Evolutionary conservation across 2,113 vertebrate genomes (phyloP).

Genomic region (Lasiurus borealis): DNA sequence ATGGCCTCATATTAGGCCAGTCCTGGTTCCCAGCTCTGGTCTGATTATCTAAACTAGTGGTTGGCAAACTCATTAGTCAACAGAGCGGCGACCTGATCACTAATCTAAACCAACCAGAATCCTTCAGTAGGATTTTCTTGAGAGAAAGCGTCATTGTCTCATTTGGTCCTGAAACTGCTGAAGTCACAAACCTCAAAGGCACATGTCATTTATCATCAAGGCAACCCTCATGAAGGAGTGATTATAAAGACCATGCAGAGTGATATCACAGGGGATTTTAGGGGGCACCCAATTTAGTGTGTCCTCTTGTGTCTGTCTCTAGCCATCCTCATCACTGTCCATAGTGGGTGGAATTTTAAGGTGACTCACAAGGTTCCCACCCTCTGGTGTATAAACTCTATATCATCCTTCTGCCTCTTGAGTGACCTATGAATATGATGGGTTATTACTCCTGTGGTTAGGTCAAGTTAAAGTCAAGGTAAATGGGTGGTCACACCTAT

Average conservation of each 20-base stretch:
- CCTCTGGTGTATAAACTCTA: background rate
- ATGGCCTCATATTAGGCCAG: background rate
- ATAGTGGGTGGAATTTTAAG: background rate
- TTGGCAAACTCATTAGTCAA: no score
- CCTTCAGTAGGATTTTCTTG: background rate
- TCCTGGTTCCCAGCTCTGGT: background rate
- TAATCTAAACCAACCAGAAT: background rate
- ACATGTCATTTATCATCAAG: no score
- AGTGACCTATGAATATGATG: background rate
- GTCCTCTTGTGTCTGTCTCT: no score
- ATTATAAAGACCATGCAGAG: no score
- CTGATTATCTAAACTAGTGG: no score
- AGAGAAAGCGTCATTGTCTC: no score
- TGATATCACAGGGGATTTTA: no score
- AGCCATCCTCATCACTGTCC: background rate
- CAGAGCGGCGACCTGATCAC: no score
- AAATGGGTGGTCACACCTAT: background rate
- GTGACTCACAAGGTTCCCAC: background rate
- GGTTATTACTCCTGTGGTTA: background rate
- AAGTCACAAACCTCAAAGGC: no score
- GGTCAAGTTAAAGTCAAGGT: background rate
- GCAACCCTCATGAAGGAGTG: no score
- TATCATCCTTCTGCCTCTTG: fast-evolving
- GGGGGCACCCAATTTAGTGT: no score
- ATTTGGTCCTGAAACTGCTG: no score